These are phyloP conservation scores for Rhagophthalmus giganteus DNA, from an alignment of 2,888 invertebrate species.

Conservation along the genomic window DNA sequence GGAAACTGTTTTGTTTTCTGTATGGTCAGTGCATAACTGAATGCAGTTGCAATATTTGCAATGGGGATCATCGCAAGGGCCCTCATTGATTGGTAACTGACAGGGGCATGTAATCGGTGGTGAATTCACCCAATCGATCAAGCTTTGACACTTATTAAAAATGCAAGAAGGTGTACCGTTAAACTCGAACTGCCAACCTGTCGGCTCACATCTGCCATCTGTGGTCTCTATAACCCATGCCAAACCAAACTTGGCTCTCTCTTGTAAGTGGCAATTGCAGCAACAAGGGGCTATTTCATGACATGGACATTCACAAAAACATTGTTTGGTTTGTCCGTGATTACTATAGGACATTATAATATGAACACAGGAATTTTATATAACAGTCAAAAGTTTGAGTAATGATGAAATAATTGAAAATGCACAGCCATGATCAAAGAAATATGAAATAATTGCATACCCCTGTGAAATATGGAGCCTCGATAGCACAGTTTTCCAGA, in stretches of 20 bases:
- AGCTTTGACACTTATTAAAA: slow-evolving; percentile 45
- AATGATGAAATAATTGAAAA: background rate
- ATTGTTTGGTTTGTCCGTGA: too few species aligned
- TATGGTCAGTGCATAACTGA: too few species aligned
- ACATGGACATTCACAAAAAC: too few species aligned
- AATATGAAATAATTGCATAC: slow-evolving; percentile 49
- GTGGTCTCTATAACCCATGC: slow-evolving; percentile 49
- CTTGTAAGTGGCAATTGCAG: slow-evolving; percentile 16
- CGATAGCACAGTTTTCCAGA: slow-evolving; percentile 80
- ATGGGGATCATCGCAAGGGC: too few species aligned
- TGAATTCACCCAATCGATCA: slow-evolving; percentile 47
- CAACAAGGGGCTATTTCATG: slow-evolving; percentile 4
- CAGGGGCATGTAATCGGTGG: slow-evolving; percentile 15
- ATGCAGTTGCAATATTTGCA: too few species aligned
- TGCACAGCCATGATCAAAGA: background rate
- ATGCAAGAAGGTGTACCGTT: slow-evolving; percentile 49
- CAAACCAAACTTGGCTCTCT: slow-evolving; percentile 49
- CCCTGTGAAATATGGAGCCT: slow-evolving; percentile 78
- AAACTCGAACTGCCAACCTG: slow-evolving; percentile 52
- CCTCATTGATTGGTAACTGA: too few species aligned
- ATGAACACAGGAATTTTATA: too few species aligned
- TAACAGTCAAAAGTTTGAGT: background rate
- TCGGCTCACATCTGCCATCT: slow-evolving; percentile 41
- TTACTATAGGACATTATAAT: too few species aligned
- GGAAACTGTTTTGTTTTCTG: too few species aligned